Conservation (phyloP, 1,140 invertebrate genomes). For the Drosophila nigrodunni region DNA sequence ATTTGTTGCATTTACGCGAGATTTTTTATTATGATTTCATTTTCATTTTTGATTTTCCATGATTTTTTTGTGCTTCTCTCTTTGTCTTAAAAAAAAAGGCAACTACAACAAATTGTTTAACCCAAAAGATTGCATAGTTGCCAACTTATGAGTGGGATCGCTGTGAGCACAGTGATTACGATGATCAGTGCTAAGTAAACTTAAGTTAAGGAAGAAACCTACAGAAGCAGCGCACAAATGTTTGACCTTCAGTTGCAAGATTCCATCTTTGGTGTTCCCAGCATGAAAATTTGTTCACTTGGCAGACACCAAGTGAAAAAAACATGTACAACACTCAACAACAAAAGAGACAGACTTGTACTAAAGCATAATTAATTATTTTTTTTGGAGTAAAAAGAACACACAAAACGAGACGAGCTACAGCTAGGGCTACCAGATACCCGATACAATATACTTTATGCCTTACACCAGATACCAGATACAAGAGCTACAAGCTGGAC, state of each 20-base stretch:
- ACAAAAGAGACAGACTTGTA: slow-evolving; percentile 2
- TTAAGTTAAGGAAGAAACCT: too few species aligned
- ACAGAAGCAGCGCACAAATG: too few species aligned
- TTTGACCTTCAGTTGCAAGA: slow-evolving; percentile 13
- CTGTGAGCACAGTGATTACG: slow-evolving; percentile 23
- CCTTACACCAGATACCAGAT: slow-evolving; percentile 1
- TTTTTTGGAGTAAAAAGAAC: slow-evolving; percentile 22
- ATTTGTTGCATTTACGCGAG: slow-evolving; percentile 58
- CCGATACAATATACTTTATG: not conserved
- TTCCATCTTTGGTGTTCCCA: slow-evolving; percentile 16
- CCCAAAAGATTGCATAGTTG: slow-evolving; percentile 21
- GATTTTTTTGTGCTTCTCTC: slow-evolving; percentile 10
- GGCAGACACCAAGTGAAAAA: slow-evolving; percentile 14
- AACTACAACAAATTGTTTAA: slow-evolving; percentile 22
- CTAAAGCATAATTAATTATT: slow-evolving; percentile 38
- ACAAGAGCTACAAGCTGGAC: slow-evolving; percentile 29
- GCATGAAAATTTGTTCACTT: slow-evolving; percentile 28
- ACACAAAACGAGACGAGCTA: slow-evolving; percentile 40
- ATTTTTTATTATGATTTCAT: slow-evolving; percentile 58
- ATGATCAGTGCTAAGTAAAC: slow-evolving; percentile 7
- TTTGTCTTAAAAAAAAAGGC: slow-evolving; percentile 14
- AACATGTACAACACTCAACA: not conserved
- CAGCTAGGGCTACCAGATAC: not conserved
- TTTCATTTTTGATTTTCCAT: slow-evolving; percentile 29
- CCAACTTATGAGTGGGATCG: not conserved